phyloP scores from a whole-genome alignment of 2,797 vertebrate species.

The Sebastes nivosus region DNA sequence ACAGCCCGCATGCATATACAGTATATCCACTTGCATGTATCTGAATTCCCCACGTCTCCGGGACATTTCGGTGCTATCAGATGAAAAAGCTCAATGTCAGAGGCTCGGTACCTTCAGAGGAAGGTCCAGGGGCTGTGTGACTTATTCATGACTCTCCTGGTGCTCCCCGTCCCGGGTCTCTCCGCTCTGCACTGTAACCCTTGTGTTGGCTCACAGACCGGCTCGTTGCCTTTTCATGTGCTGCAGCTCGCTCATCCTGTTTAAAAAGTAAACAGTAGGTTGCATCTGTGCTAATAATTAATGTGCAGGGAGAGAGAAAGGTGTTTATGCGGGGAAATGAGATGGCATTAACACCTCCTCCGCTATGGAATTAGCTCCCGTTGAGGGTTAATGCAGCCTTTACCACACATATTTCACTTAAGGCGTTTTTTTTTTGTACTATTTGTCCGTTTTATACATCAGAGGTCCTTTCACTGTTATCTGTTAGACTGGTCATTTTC shows the following conservation, averaged over 20 bases:
- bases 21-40: constrained; percentile 63
- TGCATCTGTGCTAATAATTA: constrained; percentile 82
- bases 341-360: constrained; percentile 77
- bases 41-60: constrained; percentile 72
- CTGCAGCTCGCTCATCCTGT: constrained; percentile 75
- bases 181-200: constrained; percentile 47
- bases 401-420: constrained; percentile 17
- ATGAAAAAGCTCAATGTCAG: constrained; percentile 81
- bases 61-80: constrained; percentile 77
- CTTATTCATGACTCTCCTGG: constrained; percentile 84
- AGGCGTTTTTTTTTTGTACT: neutral
- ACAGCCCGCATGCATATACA: constrained; percentile 50
- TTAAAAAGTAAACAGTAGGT: constrained; percentile 94
- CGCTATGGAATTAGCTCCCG: constrained; percentile 60
- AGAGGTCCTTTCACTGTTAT: neutral
- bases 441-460: neutral
- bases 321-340: constrained; percentile 82
- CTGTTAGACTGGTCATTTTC: constrained; percentile 12
- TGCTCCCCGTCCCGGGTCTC: constrained; percentile 54
- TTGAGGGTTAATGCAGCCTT: constrained; percentile 22
- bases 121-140: constrained; percentile 83
- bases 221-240: constrained; percentile 67
- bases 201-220: constrained; percentile 39
- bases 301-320: constrained; percentile 74
- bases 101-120: constrained; percentile 78